phyloP scores from a whole-genome alignment of 2,888 invertebrate genomes.

The Pammene fasciana region DNA sequence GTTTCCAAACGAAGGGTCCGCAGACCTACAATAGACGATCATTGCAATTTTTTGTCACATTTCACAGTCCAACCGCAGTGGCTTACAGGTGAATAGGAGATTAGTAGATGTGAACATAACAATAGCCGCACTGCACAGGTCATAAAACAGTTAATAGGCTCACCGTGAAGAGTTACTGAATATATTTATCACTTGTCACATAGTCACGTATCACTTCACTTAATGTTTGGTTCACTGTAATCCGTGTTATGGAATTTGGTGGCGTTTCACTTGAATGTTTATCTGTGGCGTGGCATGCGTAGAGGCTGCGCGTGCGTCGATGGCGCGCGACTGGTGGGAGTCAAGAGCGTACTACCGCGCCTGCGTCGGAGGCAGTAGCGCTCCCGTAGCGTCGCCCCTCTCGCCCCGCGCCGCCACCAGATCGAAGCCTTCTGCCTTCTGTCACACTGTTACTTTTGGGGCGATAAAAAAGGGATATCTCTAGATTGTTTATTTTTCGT shows the following conservation, averaged over 20 bases:
- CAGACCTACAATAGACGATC: conserved; percentile 64
- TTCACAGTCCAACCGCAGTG: conserved; percentile 77
- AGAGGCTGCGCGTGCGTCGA: conserved; percentile 73
- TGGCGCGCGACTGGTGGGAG: conserved; percentile 76
- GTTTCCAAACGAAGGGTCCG: conserved; percentile 74
- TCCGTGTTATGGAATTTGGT: conserved; percentile 59
- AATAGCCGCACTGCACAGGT: conserved; percentile 75
- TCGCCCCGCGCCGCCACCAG: conserved; percentile 51
- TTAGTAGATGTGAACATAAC: conserved; percentile 77
- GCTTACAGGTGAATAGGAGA: conserved; percentile 77
- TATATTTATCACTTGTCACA: conserved; percentile 47
- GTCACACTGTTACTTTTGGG: conserved; percentile 70
- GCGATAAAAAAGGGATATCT: conserved; percentile 80
- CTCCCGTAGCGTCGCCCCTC: conserved; percentile 68
- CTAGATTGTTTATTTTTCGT: conserved; percentile 79
- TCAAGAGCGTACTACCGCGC: conserved; percentile 77
- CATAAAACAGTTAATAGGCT: conserved; percentile 77
- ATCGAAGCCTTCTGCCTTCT: conserved; percentile 62
- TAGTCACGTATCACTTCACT: conserved; percentile 52
- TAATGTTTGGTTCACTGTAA: conserved; percentile 70
- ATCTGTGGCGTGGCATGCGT: conserved; percentile 51
- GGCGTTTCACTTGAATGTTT: conserved; percentile 45
- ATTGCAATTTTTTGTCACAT: conserved; percentile 83
- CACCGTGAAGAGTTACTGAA: conserved; percentile 59
- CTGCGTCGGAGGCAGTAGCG: conserved; percentile 78